Conservation (phyloP, 2,797 vertebrate genomes). For the Melanotaenia boesemani region DNA sequence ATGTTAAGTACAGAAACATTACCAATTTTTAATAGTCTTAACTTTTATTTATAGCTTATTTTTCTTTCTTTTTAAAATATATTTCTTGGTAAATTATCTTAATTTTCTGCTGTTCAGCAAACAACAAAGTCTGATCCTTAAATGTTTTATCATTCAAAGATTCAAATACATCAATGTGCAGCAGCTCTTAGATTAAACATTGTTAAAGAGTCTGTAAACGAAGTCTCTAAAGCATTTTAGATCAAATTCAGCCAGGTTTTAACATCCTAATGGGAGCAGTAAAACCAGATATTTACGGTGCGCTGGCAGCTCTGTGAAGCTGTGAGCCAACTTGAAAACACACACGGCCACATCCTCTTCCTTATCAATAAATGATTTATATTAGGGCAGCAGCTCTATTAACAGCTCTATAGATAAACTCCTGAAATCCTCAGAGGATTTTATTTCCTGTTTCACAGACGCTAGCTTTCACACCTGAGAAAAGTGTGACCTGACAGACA, state of each 20-base stretch:
- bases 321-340: conserved; percentile 37
- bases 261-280: conserved; percentile 3
- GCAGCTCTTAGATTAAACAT: not conserved
- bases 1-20: not conserved
- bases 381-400: conserved; percentile 43
- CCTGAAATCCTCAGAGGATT: conserved; percentile 50
- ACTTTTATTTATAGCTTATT: not conserved
- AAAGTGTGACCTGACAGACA: conserved; percentile 42
- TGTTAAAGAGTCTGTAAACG: not conserved
- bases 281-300: conserved; percentile 2
- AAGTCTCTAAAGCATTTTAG: not conserved
- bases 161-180: not conserved
- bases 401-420: conserved; percentile 65
- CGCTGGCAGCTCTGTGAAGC: not conserved
- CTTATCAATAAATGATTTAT: conserved; percentile 58
- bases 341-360: conserved; percentile 4
- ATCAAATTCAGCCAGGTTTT: not conserved
- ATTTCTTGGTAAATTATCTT: not conserved
- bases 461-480: conserved; percentile 56
- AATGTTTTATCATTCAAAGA: not conserved
- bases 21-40: not conserved
- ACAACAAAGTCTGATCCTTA: not conserved
- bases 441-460: conserved; percentile 48
- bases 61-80: not conserved
- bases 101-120: not conserved